These are phyloP conservation scores for Gari tellinella DNA, from an alignment of 2,888 invertebrate genomes.

Conservation along the genomic window DNA sequence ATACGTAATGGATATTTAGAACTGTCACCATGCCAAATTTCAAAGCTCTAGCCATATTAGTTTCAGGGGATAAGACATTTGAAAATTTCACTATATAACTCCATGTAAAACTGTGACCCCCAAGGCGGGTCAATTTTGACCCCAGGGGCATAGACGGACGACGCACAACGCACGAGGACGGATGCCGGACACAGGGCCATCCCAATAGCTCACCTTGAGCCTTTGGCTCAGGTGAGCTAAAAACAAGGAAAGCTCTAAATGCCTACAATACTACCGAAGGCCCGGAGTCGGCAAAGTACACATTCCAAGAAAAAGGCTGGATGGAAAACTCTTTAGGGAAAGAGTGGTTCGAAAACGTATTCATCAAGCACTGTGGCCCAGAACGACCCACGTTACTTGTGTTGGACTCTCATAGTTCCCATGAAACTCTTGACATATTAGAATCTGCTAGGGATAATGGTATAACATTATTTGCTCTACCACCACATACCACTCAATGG, in stretches of 20 bases:
- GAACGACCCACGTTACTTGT: constrained; percentile 8
- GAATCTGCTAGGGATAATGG: constrained; percentile 9
- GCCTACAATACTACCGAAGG: constrained; percentile 13
- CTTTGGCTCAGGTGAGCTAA: no score
- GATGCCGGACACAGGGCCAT: no score
- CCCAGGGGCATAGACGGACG: no score
- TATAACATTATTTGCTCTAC: constrained; percentile 5
- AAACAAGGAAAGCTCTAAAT: constrained; percentile 3
- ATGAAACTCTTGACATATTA: constrained; percentile 12
- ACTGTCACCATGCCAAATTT: no score
- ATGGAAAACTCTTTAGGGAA: constrained; percentile 18
- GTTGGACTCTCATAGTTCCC: constrained; percentile 14
- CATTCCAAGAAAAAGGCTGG: constrained; percentile 27
- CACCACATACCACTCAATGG: constrained; percentile 8
- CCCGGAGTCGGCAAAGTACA: constrained; percentile 4
- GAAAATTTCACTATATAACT: no score
- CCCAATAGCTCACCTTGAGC: no score
- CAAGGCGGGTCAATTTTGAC: no score
- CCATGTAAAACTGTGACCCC: no score
- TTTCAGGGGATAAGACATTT: no score
- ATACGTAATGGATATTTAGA: no score
- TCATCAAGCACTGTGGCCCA: constrained; percentile 5
- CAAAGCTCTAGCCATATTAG: no score
- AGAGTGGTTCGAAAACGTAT: constrained; percentile 21
- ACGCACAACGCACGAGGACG: no score